Evolutionary conservation across 2,888 invertebrate genomes (phyloP).

Genomic region (Noctua janthe): DNA sequence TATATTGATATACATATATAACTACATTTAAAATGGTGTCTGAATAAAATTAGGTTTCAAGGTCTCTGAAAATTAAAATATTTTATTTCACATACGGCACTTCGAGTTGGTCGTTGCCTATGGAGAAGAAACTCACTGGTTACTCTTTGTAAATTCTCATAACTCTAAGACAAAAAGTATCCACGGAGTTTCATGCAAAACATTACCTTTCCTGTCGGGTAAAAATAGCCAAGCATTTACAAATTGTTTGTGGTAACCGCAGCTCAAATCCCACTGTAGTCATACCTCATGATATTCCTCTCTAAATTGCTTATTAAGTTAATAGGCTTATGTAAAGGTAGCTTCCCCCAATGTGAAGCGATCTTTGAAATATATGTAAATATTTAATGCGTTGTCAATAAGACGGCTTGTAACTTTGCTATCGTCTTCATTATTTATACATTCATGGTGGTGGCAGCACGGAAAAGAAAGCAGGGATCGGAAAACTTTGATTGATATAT

Average conservation of each 20-base stretch:
- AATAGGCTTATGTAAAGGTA: conserved; percentile 50
- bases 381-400: conserved; percentile 64
- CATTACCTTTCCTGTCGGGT: not conserved
- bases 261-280: conserved; percentile 1
- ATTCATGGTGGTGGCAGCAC: not conserved
- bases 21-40: too few relatives aligned
- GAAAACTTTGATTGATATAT: not conserved
- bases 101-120: not conserved
- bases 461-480: not conserved
- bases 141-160: not conserved
- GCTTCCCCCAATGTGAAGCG: conserved; percentile 49
- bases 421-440: conserved; percentile 4
- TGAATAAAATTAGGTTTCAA: too few relatives aligned
- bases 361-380: conserved; percentile 61
- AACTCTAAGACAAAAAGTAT: not conserved
- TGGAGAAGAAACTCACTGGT: not conserved
- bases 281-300: conserved; percentile 18
- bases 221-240: not conserved
- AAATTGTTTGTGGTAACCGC: conserved; percentile 3
- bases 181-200: not conserved
- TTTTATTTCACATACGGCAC: too few relatives aligned
- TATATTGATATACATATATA: too few relatives aligned
- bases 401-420: conserved; percentile 38
- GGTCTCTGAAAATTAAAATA: too few relatives aligned
- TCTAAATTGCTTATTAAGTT: conserved; percentile 61